phyloP scores from a whole-genome alignment of 1,140 invertebrate species.

The Lutraria rhynchaena region DNA sequence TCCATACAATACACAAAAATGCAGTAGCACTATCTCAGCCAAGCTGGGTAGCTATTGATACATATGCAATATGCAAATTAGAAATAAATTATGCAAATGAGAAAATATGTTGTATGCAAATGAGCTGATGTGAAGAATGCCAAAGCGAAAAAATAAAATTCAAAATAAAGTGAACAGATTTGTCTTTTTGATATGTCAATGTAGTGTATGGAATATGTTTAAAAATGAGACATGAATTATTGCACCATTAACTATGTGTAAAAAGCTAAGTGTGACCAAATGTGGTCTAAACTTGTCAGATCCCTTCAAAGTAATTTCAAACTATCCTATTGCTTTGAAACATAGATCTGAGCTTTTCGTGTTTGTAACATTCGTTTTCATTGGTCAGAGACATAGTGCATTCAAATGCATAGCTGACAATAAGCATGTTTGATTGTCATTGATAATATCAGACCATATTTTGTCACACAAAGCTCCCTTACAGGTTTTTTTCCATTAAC shows the following conservation, averaged over 20 bases:
- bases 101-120: slow-evolving; percentile 5
- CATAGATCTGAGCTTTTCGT: too few relatives aligned
- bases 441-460: too few relatives aligned
- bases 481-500: too few relatives aligned
- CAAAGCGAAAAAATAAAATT: background rate
- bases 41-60: slow-evolving; percentile 12
- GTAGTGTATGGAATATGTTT: background rate
- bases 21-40: background rate
- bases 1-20: background rate
- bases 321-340: too few relatives aligned
- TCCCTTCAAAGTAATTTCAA: too few relatives aligned
- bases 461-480: too few relatives aligned
- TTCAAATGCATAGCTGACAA: too few relatives aligned
- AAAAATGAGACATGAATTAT: slow-evolving; percentile 49
- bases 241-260: slow-evolving; percentile 34
- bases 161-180: background rate
- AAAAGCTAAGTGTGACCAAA: background rate
- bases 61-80: slow-evolving; percentile 35
- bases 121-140: slow-evolving; percentile 4
- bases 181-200: slow-evolving; percentile 44
- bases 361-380: too few relatives aligned
- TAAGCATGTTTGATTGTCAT: too few relatives aligned
- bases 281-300: too few relatives aligned
- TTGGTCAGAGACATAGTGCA: too few relatives aligned
- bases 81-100: slow-evolving; percentile 32